Percentiles rank a stretch among this genome's conserved stretches.
phyloP scores from a whole-genome alignment of 2,797 vertebrate species.

The Coccyzus lansbergi region DNA sequence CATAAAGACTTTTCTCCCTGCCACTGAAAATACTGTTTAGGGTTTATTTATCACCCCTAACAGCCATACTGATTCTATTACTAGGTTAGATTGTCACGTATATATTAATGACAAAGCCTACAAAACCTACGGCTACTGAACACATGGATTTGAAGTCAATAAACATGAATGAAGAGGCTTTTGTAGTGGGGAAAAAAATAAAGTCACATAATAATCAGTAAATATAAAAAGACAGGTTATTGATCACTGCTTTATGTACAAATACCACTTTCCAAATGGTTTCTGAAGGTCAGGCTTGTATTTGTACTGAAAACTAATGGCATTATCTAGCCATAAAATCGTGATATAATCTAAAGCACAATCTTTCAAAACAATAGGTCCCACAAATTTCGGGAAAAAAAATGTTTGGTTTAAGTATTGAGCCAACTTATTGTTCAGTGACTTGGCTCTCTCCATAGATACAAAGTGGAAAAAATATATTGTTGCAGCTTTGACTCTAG shows the following conservation, averaged over 20 bases:
- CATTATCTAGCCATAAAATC: background rate
- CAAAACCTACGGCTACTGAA: background rate
- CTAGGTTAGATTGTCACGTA: background rate
- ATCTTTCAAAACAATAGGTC: constrained; percentile 4
- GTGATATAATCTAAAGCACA: background rate
- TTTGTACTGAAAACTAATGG: constrained; percentile 4
- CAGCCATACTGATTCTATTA: background rate
- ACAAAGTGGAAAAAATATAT: background rate
- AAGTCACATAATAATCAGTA: background rate
- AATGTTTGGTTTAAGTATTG: rapidly evolving
- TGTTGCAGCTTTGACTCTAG: background rate
- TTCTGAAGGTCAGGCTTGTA: constrained; percentile 24
- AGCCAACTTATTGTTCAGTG: background rate
- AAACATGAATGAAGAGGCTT: background rate
- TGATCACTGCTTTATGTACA: background rate
- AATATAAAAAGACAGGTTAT: background rate
- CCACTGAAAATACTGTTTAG: background rate
- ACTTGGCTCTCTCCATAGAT: background rate
- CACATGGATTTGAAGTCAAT: background rate
- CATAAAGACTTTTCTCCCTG: background rate
- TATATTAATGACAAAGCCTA: background rate
- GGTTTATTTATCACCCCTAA: background rate
- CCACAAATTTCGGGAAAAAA: background rate
- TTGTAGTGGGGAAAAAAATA: background rate
- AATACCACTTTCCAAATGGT: constrained; percentile 11